Conservation (phyloP, 1,140 invertebrate species). For the Asbolus verrucosus region DNA sequence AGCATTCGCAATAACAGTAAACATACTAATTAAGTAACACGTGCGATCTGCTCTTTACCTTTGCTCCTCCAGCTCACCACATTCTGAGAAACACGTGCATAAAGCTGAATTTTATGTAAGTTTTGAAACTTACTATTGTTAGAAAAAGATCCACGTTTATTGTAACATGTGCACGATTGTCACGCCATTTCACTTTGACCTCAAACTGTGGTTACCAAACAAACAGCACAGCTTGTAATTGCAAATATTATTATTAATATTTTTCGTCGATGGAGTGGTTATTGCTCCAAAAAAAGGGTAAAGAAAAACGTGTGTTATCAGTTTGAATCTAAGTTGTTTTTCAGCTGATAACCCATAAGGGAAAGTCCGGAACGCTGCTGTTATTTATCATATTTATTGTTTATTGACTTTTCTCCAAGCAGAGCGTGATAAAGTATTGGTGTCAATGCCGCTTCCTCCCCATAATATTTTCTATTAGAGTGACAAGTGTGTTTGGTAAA, state of each 20-base stretch:
- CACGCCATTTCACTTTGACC: no score
- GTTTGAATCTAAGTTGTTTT: neutral
- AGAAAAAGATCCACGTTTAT: no score
- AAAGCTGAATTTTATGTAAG: no score
- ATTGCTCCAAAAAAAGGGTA: no score
- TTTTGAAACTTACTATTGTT: no score
- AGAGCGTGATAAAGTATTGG: slow-evolving; percentile 6
- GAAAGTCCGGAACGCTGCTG: slow-evolving; percentile 12
- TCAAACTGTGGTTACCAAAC: no score
- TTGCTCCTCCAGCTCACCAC: neutral
- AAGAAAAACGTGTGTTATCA: slow-evolving; percentile 7
- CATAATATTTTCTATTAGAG: neutral
- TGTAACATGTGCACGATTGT: no score
- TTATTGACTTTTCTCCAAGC: neutral
- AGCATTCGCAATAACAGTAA: slow-evolving; percentile 13
- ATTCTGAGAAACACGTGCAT: slow-evolving; percentile 14
- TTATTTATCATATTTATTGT: slow-evolving; percentile 6
- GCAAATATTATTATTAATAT: no score
- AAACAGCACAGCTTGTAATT: no score
- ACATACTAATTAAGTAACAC: slow-evolving; percentile 26
- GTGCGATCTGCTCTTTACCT: slow-evolving; percentile 3
- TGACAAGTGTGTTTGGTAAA: neutral
- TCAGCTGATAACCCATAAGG: slow-evolving; percentile 7
- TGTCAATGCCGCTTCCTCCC: slow-evolving; percentile 10
- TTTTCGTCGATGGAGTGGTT: no score